Conservation (phyloP, 1,140 invertebrate genomes). For the Globodera rostochiensis region DNA sequence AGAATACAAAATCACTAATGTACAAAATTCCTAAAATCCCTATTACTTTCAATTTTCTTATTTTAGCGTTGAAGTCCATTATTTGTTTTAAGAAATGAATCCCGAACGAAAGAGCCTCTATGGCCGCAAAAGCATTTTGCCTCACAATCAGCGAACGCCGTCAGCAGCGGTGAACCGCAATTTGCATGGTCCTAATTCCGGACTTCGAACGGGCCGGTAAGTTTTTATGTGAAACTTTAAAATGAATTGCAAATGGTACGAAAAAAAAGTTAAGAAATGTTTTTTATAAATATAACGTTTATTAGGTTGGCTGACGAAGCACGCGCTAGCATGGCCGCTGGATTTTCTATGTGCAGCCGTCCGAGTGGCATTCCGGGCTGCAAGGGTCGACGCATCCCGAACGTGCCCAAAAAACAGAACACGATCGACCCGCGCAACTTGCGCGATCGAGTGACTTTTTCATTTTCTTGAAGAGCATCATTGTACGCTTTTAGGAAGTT, state of each 20-base stretch:
- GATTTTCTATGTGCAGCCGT: not conserved
- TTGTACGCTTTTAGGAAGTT: constrained; percentile 9
- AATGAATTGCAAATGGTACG: not conserved
- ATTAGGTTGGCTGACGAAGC: constrained; percentile 2
- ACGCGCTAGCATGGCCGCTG: not conserved
- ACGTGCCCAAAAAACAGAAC: not conserved
- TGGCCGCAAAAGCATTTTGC: not conserved
- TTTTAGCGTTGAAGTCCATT: too few relatives aligned
- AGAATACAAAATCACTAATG: too few relatives aligned
- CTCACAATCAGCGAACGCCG: not conserved
- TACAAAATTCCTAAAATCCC: too few relatives aligned
- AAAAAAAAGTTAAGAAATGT: not conserved
- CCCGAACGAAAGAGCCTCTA: not conserved
- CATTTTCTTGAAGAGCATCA: not conserved
- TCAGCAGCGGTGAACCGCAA: not conserved
- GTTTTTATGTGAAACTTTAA: not conserved
- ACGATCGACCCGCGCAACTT: constrained; percentile 8
- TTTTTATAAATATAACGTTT: not conserved
- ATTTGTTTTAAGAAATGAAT: not conserved
- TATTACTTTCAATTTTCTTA: too few relatives aligned
- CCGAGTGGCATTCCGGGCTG: constrained; percentile 21
- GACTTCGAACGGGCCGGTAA: not conserved
- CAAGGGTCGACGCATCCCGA: not conserved
- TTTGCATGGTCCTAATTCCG: not conserved
- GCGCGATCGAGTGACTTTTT: not conserved